Evolutionary conservation across 2,888 invertebrate species (phyloP), one percentile per base, ranked within the genome.

Genomic region (Melieria omissa): DNA sequence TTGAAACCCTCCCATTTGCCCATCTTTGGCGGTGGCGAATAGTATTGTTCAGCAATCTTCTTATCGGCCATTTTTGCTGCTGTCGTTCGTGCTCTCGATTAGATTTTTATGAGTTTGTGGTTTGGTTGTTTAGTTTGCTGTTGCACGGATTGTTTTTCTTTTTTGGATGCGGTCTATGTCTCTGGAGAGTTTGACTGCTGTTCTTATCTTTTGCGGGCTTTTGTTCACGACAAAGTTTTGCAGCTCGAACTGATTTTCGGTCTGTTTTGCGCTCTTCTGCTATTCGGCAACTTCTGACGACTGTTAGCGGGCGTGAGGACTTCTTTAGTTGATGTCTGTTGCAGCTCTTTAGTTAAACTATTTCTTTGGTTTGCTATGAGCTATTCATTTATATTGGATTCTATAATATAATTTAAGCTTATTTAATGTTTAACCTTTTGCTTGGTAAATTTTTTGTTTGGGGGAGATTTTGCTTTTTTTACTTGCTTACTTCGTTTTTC

Each of bases 1-100:
- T 90, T 91, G 89, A 95, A 93, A 83, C 92, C 90, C 88, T 95
- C 94, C 95, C 95, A 95, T 90, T 91, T 92, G 79, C 93, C 93
- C 82, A 95, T 90, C 86, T 93, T 92, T 75, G 93, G 93, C 80
- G 94, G 95, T 80, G 93, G 92, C 83, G 92, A 87, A 88, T 93
- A 95, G 88, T 91, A 94, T 88, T 93, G 93, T 86, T 93, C 92
- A 80, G 87, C 87, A 83, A 91, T 90, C 87, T 92, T 92, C 89
- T 93, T 93, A 89, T 93, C 93, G 88, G 93, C 93, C 92, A 93
- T 93, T 81, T 81, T 81, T 79, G 75, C 76, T 73, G 54, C 76
- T 75, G 58, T 74, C 73, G 52, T 52, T 65, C 42, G 45, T 58
- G 46, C 41, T 42, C 60, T 29, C 9, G 46, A 29, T 58, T 41